A percentile compares a stretch with the other conserved stretches of the same genome.
phyloP scores from a whole-genome alignment of 2,797 vertebrate genomes.

The Gymnopithys bicolor region DNA sequence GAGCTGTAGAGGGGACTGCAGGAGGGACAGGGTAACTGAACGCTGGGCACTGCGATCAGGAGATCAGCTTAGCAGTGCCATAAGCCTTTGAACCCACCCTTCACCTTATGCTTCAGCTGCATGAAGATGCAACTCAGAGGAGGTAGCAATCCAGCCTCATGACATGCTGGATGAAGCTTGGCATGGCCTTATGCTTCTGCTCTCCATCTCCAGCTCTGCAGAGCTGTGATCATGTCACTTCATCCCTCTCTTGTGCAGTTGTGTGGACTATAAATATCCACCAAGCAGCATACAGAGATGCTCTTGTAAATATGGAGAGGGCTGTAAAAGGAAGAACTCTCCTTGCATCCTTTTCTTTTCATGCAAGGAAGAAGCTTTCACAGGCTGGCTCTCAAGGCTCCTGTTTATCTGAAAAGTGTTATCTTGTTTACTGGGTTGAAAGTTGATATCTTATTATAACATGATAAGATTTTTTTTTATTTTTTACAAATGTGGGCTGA shows the following conservation, averaged over 20 bases:
- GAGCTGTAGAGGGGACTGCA: neutral
- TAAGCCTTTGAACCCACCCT: neutral
- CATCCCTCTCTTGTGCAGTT: neutral
- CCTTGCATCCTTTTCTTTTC: neutral
- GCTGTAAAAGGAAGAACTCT: neutral
- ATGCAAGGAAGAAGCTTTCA: neutral
- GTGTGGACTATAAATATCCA: neutral
- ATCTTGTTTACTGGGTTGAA: conserved; percentile 19
- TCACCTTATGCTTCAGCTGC: neutral
- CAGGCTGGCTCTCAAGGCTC: neutral
- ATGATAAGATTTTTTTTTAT: neutral
- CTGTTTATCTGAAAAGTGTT: neutral
- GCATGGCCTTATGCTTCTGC: neutral
- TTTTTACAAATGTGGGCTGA: neutral
- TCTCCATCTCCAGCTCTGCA: neutral
- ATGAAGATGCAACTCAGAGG: neutral
- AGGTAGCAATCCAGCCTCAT: neutral
- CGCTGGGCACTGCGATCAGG: neutral
- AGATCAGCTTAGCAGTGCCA: neutral
- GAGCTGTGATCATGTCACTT: rapidly evolving
- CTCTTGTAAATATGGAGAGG: neutral
- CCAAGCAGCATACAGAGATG: neutral
- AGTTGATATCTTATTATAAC: conserved; percentile 30
- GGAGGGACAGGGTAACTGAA: neutral
- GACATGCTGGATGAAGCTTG: rapidly evolving